Evolutionary conservation across 2,113 vertebrate genomes (phyloP), one percentile per base, ranked within the genome.

Genomic region (Podilymbus podiceps): DNA sequence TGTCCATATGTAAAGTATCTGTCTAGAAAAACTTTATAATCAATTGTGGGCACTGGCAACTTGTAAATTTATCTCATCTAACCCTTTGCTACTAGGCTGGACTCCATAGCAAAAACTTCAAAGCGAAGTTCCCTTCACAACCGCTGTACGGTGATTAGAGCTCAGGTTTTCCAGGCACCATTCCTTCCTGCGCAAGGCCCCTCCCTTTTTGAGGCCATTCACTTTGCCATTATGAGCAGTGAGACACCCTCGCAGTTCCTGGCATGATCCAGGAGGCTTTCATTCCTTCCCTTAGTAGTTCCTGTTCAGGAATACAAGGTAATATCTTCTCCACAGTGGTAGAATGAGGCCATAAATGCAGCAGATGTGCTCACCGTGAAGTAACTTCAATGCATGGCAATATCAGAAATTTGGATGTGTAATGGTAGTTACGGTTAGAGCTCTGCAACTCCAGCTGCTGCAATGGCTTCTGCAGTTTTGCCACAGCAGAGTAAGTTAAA

Each of bases 291-390:
- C 21, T 80, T 1, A 24, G 66, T 2, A 63, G 38, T 6, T 85
- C 52, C 49, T 63, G 30, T 47, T 90, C 64, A 38, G 55, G 28
- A 89, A 31, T 53, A 25, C 2, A 5, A 55, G 12, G 24, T 33
- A 38, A 27, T 50, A 25, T 67, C 64, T 82, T 88, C 92, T 91
- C 81, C 35, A 21, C 4, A 0, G 81, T 8, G 31, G 60, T n/a
- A 67, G 60, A 93, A 67, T 6, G 77, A 89, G 69, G 28, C 52
- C 11, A 8, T 67, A 93, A 93, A 90, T 75, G 85, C 58, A 85
- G 85, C 95, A 93, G 92, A 89, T 94, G 92, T 68, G 47, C 88
- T 81, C 81, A 85, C 62, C 69, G 55, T 44, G 77, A 93, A 81
- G 28, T 42, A 67, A 58, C 24, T 40, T 66, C 44, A 84, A 1